phyloP scores from a whole-genome alignment of 35 echinoderm and acorn worm species.

The Stichopus chloronotus region DNA sequence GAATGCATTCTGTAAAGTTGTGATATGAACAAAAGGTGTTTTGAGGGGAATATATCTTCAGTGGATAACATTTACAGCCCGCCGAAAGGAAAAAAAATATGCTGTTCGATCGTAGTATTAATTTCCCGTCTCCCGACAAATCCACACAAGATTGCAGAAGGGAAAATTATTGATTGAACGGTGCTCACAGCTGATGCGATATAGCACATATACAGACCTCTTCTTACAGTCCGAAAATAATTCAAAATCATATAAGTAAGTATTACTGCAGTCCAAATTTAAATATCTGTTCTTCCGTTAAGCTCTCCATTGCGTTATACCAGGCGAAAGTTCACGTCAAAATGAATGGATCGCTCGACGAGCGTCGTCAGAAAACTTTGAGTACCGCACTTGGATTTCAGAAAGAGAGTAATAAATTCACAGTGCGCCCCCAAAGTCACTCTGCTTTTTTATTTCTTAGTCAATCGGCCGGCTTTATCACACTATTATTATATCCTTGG shows the following conservation, averaged over 20 bases:
- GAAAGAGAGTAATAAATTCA: neutral
- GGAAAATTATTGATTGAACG: constrained; percentile 23
- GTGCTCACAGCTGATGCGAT: constrained; percentile 6
- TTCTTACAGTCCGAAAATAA: neutral
- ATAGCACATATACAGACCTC: neutral
- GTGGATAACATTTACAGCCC: neutral
- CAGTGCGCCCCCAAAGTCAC: neutral
- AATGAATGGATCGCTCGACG: neutral
- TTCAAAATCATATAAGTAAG: neutral
- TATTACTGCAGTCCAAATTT: neutral
- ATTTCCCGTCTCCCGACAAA: constrained; percentile 51
- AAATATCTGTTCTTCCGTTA: neutral
- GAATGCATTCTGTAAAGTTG: neutral
- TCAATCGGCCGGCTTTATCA: too few relatives aligned
- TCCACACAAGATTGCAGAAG: constrained; percentile 40
- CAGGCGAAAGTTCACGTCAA: neutral
- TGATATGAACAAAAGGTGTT: neutral
- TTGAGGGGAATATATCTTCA: neutral
- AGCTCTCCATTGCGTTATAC: neutral
- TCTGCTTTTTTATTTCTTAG: neutral
- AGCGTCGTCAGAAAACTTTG: neutral
- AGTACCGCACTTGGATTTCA: neutral
- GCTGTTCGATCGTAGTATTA: neutral
- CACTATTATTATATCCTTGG: too few relatives aligned
- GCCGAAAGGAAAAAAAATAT: constrained; percentile 28